Conservation (phyloP, 2,888 invertebrate species). For the Eudemis profundana region DNA sequence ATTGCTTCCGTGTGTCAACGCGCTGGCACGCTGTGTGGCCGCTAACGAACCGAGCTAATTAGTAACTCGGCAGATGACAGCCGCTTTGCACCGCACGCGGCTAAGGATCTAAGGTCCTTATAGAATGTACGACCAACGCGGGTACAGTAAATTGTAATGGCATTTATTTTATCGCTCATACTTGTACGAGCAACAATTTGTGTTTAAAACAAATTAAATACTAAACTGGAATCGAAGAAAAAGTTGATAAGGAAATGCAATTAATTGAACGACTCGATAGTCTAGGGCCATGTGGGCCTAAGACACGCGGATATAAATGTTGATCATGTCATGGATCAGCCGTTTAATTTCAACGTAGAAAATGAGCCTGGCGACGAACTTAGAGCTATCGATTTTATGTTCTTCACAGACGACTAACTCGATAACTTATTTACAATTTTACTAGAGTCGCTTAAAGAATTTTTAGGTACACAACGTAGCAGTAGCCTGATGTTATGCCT, state of each 20-base stretch:
- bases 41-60: constrained; percentile 62
- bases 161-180: not conserved
- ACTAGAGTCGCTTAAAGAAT: too few relatives aligned
- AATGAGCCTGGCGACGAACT: too few relatives aligned
- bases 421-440: not conserved
- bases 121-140: not conserved
- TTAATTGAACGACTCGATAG: not conserved
- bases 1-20: constrained; percentile 66
- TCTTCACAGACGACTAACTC: not conserved
- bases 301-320: not conserved
- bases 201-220: constrained; percentile 11
- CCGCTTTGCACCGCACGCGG: constrained; percentile 15
- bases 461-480: too few relatives aligned
- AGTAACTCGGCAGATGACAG: constrained; percentile 50
- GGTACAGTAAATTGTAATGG: constrained; percentile 3
- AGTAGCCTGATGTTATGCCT: too few relatives aligned
- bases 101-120: not conserved
- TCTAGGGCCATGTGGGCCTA: not conserved
- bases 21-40: constrained; percentile 45
- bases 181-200: not conserved
- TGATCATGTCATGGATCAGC: not conserved
- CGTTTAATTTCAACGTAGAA: too few relatives aligned
- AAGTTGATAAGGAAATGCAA: constrained; percentile 13
- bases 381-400: not conserved
- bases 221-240: constrained; percentile 5